These are phyloP conservation scores for Hypomesus transpacificus DNA, from an alignment of 2,113 vertebrate genomes.

Conservation along the genomic window DNA sequence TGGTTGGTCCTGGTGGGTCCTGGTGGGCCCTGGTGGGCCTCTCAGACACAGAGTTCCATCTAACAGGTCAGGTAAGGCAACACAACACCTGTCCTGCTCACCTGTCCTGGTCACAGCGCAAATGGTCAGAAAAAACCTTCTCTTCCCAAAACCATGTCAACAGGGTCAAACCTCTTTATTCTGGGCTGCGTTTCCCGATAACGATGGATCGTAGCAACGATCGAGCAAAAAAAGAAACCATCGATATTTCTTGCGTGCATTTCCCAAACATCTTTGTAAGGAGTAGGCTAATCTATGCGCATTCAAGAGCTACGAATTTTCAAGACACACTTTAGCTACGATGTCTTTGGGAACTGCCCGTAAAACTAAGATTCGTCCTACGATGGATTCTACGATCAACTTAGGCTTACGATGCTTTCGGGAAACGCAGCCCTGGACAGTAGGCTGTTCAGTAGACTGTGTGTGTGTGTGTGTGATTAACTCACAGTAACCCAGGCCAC, in stretches of 20 bases:
- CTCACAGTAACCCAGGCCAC: neutral
- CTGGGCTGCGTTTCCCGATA: neutral
- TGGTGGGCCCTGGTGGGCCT: constrained; percentile 11
- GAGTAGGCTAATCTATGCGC: too few relatives aligned
- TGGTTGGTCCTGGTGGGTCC: neutral
- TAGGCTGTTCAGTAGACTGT: neutral
- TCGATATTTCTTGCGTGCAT: too few relatives aligned
- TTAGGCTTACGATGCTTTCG: too few relatives aligned
- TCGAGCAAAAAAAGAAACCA: too few relatives aligned
- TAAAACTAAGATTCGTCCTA: too few relatives aligned
- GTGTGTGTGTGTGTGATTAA: neutral
- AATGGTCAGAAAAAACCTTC: neutral
- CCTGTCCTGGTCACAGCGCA: neutral
- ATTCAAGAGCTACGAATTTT: too few relatives aligned
- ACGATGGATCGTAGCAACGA: too few relatives aligned
- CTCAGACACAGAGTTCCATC: constrained; percentile 39
- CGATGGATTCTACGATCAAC: too few relatives aligned
- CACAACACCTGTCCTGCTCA: neutral
- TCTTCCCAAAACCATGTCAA: neutral
- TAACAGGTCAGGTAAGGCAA: constrained; percentile 50
- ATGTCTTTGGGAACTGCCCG: too few relatives aligned
- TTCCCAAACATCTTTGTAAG: too few relatives aligned
- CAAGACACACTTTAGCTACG: too few relatives aligned
- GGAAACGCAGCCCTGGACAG: neutral
- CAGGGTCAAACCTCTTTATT: neutral